phyloP scores from a whole-genome alignment of 1,140 invertebrate species.

The Lethrus apterus region DNA sequence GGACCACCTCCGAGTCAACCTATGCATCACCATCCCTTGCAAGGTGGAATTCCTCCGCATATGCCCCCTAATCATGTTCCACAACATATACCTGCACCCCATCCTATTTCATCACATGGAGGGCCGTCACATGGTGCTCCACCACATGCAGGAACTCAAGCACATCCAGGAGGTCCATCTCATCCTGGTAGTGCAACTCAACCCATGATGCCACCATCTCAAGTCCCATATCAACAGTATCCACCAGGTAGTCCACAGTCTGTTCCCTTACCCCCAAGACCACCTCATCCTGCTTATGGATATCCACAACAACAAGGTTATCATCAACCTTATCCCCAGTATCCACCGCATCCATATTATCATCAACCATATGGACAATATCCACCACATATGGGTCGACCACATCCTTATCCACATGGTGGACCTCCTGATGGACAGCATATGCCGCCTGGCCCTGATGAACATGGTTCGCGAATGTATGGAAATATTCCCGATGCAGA shows the following conservation, averaged over 20 bases:
- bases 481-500: conserved; percentile 15
- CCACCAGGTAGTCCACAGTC: conserved; percentile 40
- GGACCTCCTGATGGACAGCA: conserved; percentile 24
- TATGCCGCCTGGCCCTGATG: conserved; percentile 17
- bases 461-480: conserved; percentile 20
- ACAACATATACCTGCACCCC: conserved; percentile 22
- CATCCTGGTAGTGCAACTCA: conserved; percentile 22
- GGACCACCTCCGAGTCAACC: conserved; percentile 21
- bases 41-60: conserved; percentile 18
- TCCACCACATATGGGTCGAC: conserved; percentile 45
- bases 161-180: conserved; percentile 24
- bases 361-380: conserved; percentile 54
- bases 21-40: conserved; percentile 14
- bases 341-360: conserved; percentile 53
- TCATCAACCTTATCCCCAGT: conserved; percentile 52
- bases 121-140: conserved; percentile 14
- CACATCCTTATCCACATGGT: conserved; percentile 43
- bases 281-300: conserved; percentile 52
- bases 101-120: conserved; percentile 20
- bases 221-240: conserved; percentile 41
- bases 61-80: conserved; percentile 37
- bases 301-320: conserved; percentile 56
- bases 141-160: conserved; percentile 11
- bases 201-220: conserved; percentile 47
- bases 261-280: conserved; percentile 43